These are phyloP conservation scores for Trachymyrmex cornetzi DNA, from an alignment of 1,140 invertebrate species.

Conservation along the genomic window DNA sequence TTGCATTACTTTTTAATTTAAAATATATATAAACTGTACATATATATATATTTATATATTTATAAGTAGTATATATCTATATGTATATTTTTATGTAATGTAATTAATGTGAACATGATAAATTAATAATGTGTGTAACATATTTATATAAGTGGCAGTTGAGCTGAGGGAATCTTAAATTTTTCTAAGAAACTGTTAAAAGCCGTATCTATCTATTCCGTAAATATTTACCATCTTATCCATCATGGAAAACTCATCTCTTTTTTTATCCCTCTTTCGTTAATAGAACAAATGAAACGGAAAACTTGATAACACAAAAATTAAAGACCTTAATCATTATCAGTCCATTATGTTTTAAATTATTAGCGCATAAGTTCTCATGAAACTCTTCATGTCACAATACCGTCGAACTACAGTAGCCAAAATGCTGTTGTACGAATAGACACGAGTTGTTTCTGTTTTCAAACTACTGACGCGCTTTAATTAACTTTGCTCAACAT, in stretches of 20 bases:
- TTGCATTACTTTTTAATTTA: slow-evolving; percentile 87
- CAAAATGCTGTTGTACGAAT: not conserved
- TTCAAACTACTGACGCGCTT: not conserved
- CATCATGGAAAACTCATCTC: slow-evolving; percentile 65
- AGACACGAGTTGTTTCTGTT: not conserved
- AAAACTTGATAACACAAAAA: slow-evolving; percentile 23
- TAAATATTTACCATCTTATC: slow-evolving; percentile 19
- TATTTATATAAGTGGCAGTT: slow-evolving; percentile 82
- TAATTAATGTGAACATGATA: slow-evolving; percentile 84
- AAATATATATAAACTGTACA: slow-evolving; percentile 87
- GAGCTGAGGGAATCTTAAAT: slow-evolving; percentile 77
- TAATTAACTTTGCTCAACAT: not conserved
- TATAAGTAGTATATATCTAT: slow-evolving; percentile 82
- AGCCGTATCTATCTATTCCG: slow-evolving; percentile 11
- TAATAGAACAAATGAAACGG: not conserved
- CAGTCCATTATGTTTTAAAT: slow-evolving; percentile 79
- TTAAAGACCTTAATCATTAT: slow-evolving; percentile 73
- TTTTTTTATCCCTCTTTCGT: slow-evolving; percentile 56
- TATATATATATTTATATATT: slow-evolving; percentile 85
- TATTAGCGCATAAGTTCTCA: slow-evolving; percentile 16
- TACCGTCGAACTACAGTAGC: not conserved
- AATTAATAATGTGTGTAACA: slow-evolving; percentile 82
- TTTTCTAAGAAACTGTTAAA: slow-evolving; percentile 59
- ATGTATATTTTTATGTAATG: slow-evolving; percentile 82
- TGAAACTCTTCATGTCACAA: not conserved